These are phyloP conservation scores for Caenorhabditis panamensis DNA, from an alignment of 2,888 invertebrate species.

Conservation along the genomic window DNA sequence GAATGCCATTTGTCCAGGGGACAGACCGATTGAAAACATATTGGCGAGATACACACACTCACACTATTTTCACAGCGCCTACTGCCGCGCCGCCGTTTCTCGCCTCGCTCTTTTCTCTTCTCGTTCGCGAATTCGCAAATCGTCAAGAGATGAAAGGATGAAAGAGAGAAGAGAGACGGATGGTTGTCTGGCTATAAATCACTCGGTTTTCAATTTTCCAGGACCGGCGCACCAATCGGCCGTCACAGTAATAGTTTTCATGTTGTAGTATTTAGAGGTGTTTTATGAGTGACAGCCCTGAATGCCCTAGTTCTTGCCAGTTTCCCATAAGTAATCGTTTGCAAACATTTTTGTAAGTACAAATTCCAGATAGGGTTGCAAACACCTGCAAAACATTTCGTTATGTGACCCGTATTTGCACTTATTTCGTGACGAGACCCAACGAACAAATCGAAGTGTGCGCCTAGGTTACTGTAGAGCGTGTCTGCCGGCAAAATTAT, in stretches of 20 bases:
- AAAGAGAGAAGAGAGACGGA: conserved; percentile 24
- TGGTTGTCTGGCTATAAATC: conserved; percentile 28
- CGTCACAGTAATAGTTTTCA: conserved; percentile 26
- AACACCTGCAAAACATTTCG: too few species aligned
- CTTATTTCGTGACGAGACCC: too few species aligned
- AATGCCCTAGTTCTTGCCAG: neutral
- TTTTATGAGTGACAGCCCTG: conserved; percentile 12
- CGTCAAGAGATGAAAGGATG: conserved; percentile 35
- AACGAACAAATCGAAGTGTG: too few species aligned
- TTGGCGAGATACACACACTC: conserved; percentile 33
- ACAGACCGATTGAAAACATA: conserved; percentile 33
- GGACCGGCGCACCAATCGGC: conserved; percentile 17
- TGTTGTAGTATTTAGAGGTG: conserved; percentile 5
- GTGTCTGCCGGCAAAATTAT: too few species aligned
- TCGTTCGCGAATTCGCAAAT: conserved; percentile 38
- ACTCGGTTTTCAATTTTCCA: conserved; percentile 29
- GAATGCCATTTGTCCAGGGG: conserved; percentile 41
- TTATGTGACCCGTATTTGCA: too few species aligned
- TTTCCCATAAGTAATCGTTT: too few species aligned
- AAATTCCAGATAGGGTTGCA: too few species aligned
- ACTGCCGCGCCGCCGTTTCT: conserved; percentile 9
- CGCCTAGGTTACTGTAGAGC: too few species aligned
- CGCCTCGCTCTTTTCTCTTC: conserved; percentile 9
- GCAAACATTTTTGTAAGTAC: too few species aligned
- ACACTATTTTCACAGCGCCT: conserved; percentile 13